Base-by-base conservation (phyloP, 2,888 invertebrate species). In the Apamea anceps region DNA sequence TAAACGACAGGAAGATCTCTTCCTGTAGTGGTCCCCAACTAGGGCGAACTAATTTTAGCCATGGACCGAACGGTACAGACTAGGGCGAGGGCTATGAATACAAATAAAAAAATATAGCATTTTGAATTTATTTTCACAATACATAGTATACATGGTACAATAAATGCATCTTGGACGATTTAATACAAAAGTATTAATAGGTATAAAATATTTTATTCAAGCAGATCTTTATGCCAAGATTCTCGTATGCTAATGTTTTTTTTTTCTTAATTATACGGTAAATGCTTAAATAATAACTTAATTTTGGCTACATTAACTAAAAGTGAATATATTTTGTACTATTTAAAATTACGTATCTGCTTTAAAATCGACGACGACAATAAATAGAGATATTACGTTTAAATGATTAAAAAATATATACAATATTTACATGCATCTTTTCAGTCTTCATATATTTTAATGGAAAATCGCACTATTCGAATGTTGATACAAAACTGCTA, bases 81-180 rank as follows among this genome's bases (percentile, higher is more conserved):
- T 60, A 66, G 10, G 57, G 21, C 25, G 25, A 57, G 15, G 65
- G 42, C 25, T 32, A 72, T 62, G 66, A 72, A 85, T 57, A 80
- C 42, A 66, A 51, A 48, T 67, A 74, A 60, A 74, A 60, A 75
- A 51, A 21, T 60, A 77, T 72, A 77, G 65, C 77, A 85, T 83
- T 83, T 81, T 76, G 51, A 74, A 77, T 89, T 86, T 90, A 87
- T 86, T 90, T 88, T 82, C 90, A 86, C 91, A 93, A 91, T 91
- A 90, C 90, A 92, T 87, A 90, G 90, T 91, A 89, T 91, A 93
- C 90, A 90, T 83, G 80, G 80, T 91, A 90, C 91, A 92, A 91
- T 95, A 96, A 96, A 96, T 96, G 96, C 96, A 93, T 94, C 93
- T 92, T 86, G 92, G 91, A 93, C 90, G 93, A 92, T 92, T 92